Conservation (phyloP, 2,888 invertebrate species). For the Xiphydria camelus region DNA sequence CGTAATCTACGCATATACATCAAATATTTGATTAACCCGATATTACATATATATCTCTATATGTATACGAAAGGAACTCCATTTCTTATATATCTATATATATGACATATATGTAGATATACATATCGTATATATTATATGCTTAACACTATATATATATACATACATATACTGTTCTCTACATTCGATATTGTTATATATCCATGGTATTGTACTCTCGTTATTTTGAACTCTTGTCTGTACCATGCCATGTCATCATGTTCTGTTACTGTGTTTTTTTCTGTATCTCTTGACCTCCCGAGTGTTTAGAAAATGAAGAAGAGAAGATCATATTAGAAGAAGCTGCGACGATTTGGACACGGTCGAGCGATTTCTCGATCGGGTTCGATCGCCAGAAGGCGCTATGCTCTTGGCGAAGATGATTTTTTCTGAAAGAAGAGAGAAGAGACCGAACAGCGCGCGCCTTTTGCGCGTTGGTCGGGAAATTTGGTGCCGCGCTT, state of each 20-base stretch:
- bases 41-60: constrained; percentile 7
- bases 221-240: constrained; percentile 34
- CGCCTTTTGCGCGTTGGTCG: constrained; percentile 35
- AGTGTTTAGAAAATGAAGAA: constrained; percentile 43
- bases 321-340: constrained; percentile 11
- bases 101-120: background rate
- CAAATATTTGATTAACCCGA: constrained; percentile 10
- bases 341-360: no score
- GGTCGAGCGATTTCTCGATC: constrained; percentile 52
- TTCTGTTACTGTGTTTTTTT: constrained; percentile 6
- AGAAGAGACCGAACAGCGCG: constrained; percentile 32
- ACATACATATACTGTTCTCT: background rate
- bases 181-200: constrained; percentile 5
- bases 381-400: constrained; percentile 27
- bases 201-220: constrained; percentile 44
- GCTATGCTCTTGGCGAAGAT: no score
- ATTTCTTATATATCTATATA: constrained; percentile 20
- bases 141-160: background rate
- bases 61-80: background rate
- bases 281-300: constrained; percentile 14
- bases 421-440: constrained; percentile 32
- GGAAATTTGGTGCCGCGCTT: no score
- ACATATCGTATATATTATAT: background rate
- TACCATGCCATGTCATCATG: constrained; percentile 34
- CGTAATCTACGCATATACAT: constrained; percentile 53